Conservation (phyloP, 2,888 invertebrate species). For the Drosophila anomalata region DNA sequence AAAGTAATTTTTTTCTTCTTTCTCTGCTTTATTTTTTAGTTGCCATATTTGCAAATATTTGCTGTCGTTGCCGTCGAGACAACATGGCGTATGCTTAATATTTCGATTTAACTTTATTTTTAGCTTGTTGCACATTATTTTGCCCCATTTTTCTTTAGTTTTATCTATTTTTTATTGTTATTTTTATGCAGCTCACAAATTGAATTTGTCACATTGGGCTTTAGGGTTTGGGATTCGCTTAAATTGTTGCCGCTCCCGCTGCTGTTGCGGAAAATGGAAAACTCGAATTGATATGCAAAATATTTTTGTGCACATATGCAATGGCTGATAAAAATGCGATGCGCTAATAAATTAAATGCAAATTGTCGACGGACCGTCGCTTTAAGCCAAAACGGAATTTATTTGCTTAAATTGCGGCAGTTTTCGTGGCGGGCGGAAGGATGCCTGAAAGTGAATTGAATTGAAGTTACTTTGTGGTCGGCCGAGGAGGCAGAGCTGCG, state of each 20-base stretch:
- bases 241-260: slow-evolving; percentile 31
- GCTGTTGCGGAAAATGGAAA: slow-evolving; percentile 5
- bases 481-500: neutral
- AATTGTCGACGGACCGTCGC: slow-evolving; percentile 31
- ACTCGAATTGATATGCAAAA: slow-evolving; percentile 47
- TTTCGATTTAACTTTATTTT: slow-evolving; percentile 39
- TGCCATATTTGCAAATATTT: slow-evolving; percentile 47
- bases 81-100: slow-evolving; percentile 49
- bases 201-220: slow-evolving; percentile 47
- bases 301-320: slow-evolving; percentile 37
- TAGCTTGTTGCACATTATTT: slow-evolving; percentile 32
- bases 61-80: slow-evolving; percentile 38
- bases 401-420: slow-evolving; percentile 39
- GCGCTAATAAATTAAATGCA: slow-evolving; percentile 43
- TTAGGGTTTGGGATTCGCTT: slow-evolving; percentile 25
- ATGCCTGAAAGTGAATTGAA: slow-evolving; percentile 33
- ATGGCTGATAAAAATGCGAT: slow-evolving; percentile 21
- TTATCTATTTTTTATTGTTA: neutral
- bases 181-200: slow-evolving; percentile 28
- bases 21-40: slow-evolving; percentile 19
- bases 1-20: slow-evolving; percentile 42
- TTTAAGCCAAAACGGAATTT: slow-evolving; percentile 38
- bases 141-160: slow-evolving; percentile 10
- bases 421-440: neutral
- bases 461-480: slow-evolving; percentile 35